Base-by-base conservation (phyloP, 2,113 vertebrate genomes). In the Rynchops niger region DNA sequence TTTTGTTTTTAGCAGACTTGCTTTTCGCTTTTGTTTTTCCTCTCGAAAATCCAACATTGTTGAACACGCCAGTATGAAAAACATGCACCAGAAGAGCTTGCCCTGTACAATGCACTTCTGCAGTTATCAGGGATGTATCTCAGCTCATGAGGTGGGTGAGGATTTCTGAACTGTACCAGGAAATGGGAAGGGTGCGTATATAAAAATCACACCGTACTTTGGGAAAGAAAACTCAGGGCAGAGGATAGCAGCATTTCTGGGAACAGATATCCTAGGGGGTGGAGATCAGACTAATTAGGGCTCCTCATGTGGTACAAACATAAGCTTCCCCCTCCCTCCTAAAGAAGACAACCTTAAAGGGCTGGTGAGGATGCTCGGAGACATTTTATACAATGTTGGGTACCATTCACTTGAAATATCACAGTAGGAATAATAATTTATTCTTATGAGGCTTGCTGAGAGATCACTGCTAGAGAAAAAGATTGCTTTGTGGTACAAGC, bases 301-400 rank as follows among this genome's bases (percentile, higher is more conserved):
- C 30, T 62, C 38, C 27, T 81, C 8, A 3, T 6, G 9, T 6
- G 27, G 16, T 42, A 38, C 38, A 70, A 69, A 55, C 16, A 19
- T 27, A 34, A 84, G 0, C 1, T 15, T 26, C 8, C 30, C 27
- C 9, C 15, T n/a, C 12, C 40, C 34, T 20, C 26, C 38, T 0
- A 34, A 30, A 25, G 36, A 79, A 50, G 42, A 45, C 15, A 67
- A 62, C 29, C 22, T 34, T 42, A 66, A 76, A 77, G n/a, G n/a
- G 34, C 55, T 50, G 20, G 20, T 9, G 26, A 89, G 8, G 21
- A 58, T 30, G 13, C 10, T 6, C n/a, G 19, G 55, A 52, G 25
- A 29, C 7, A 6, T 52, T 94, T 43, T 30, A 23, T 7, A 56
- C 13, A n/a, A 9, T 9, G 22, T 1, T 34, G 34, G 14, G n/a